Evolutionary conservation across 2,888 invertebrate species (phyloP).

Genomic region (Philonicus albiceps): DNA sequence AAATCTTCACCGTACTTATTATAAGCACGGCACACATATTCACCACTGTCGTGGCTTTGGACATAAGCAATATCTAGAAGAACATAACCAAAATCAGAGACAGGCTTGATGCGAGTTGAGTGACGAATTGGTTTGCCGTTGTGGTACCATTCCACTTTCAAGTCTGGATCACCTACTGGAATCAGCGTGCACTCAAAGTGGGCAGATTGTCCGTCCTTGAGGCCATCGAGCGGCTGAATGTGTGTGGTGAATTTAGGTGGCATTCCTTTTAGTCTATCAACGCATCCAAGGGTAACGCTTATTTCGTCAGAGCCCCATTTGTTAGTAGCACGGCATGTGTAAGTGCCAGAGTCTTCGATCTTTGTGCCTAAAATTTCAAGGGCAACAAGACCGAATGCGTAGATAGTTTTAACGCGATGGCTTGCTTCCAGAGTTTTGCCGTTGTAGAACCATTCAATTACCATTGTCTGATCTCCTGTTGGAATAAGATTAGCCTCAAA

Average conservation of each 20-base stretch:
- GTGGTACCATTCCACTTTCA: constrained; percentile 97
- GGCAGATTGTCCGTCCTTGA: constrained; percentile 92
- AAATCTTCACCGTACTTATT: constrained; percentile 91
- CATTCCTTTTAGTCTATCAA: constrained; percentile 84
- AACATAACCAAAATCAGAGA: constrained; percentile 95
- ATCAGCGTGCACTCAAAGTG: constrained; percentile 95
- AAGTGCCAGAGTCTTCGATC: constrained; percentile 89
- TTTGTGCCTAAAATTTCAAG: constrained; percentile 95
- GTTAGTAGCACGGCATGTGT: constrained; percentile 88
- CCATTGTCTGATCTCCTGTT: constrained; percentile 91
- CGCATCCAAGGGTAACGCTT: constrained; percentile 81
- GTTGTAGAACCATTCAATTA: constrained; percentile 96
- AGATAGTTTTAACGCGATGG: constrained; percentile 90
- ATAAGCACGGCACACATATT: constrained; percentile 90
- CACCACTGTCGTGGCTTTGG: constrained; percentile 91
- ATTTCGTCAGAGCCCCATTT: constrained; percentile 89
- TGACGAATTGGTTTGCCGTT: constrained; percentile 90
- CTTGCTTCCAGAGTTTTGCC: constrained; percentile 87
- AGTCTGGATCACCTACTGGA: constrained; percentile 92
- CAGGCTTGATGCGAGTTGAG: constrained; percentile 89
- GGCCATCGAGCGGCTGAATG: constrained; percentile 80
- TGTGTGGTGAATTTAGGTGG: constrained; percentile 90
- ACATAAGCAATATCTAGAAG: constrained; percentile 94
- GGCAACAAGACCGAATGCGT: constrained; percentile 97
- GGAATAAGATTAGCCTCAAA: constrained; percentile 97